Evolutionary conservation across 2,888 invertebrate genomes (phyloP), one percentile per base, ranked within the genome.

Genomic region (Machimus rusticus): DNA sequence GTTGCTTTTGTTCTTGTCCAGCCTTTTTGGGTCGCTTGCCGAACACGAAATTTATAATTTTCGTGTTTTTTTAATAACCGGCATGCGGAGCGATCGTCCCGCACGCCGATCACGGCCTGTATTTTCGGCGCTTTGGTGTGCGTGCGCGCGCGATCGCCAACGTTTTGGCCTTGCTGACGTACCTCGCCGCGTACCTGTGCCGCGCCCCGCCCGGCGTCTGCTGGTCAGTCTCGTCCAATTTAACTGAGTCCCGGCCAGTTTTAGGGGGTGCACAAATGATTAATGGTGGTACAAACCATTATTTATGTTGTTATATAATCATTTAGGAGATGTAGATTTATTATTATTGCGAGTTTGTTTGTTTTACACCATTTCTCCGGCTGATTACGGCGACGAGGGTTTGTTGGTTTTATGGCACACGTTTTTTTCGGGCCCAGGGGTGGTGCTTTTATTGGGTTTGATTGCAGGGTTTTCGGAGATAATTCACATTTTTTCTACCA

Each of bases 221-320:
- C 57, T 74, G 84, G 84, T 66, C 84, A 84, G 84, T 74, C 74
- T 39, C 14, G 84, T 57, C 84, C 84, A 84, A 84, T 84, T 84
- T 84, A 74, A 66, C 23, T 51, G 43, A 81, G 43, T 31, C 79
- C 2, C 31, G 55, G 43, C 55, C 81, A 55, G 37, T 86, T 77
- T 57, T 57, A 77, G 77, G 57, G 86, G 86, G 86, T 86, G 86
- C 86, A 86, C 51, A 86, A 86, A 86, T 86, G 86, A 86, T 86
- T 86, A 86, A 86, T 86, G 86, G 34, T 77, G 14, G 34, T 37
- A 77, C 76, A 77, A 86, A 86, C 77, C 55, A 86, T 86, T 86
- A 86, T 86, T 86, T 86, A 86, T 86, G 86, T 86, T 86, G 86
- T 86, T 86, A 86, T 86, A 86, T 86, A 86, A 86, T 86, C 86